Evolutionary conservation across 2,888 invertebrate species (phyloP).

Genomic region (Cryptocephalus moraei): DNA sequence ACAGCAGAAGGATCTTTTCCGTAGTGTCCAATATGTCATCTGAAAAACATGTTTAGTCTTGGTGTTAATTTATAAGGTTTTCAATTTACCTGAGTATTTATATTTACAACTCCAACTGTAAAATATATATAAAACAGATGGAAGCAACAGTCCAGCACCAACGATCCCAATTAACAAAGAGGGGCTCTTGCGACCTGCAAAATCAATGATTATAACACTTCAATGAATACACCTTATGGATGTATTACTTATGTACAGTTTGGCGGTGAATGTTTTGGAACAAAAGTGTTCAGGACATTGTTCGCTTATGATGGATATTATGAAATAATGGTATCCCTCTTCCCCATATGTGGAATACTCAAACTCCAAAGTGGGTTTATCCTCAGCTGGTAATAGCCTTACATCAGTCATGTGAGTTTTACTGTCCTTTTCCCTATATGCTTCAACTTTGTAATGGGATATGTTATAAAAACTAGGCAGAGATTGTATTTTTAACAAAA

Average conservation of each 20-base stretch:
- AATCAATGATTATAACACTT: too few species aligned
- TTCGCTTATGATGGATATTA: slow-evolving; percentile 15
- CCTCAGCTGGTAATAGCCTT: slow-evolving; percentile 8
- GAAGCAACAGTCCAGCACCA: not conserved
- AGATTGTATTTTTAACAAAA: too few species aligned
- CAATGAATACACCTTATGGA: not conserved
- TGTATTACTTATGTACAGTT: slow-evolving; percentile 19
- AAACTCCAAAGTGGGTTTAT: slow-evolving; percentile 7
- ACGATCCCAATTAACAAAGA: not conserved
- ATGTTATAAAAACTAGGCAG: too few species aligned
- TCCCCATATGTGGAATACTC: slow-evolving; percentile 21
- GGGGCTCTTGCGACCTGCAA: not conserved
- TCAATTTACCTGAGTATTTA: too few species aligned
- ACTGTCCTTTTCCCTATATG: slow-evolving; percentile 16
- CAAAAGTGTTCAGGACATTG: slow-evolving; percentile 18
- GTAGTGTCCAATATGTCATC: too few species aligned
- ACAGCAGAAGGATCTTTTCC: slow-evolving; percentile 5
- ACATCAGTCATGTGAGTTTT: slow-evolving; percentile 15
- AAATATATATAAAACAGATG: not conserved
- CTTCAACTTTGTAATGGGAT: slow-evolving; percentile 18
- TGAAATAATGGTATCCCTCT: slow-evolving; percentile 22
- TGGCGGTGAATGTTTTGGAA: slow-evolving; percentile 17
- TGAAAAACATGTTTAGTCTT: too few species aligned
- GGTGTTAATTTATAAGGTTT: too few species aligned
- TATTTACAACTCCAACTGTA: too few species aligned